Evolutionary conservation across 2,113 vertebrate species (phyloP), one percentile per base, ranked within the genome.

Genomic region (Clarias batrachus): DNA sequence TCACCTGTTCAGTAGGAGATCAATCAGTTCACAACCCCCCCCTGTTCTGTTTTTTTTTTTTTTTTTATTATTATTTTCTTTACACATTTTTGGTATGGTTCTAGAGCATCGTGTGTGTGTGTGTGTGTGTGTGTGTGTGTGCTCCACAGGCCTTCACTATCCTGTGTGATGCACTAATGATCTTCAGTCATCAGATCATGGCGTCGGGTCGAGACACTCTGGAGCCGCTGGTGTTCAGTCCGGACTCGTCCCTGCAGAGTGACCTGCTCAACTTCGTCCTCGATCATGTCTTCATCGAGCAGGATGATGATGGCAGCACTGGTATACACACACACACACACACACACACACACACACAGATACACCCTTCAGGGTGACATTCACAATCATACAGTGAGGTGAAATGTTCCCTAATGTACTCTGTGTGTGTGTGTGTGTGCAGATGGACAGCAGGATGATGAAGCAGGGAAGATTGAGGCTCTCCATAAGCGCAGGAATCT

Each of bases 171-270:
- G 96, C 98, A 68, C 94, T 99, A 94, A 96, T 99, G 96, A 99
- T 99, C 95, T 99, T 99, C 95, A 99, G 98, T 93, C 98, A 99
- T 95, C 98, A 99, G 95, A 99, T 99, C 92, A 96, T 98, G 93
- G 96, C 97, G 66, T 97, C 97, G 90, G 97, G 97, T 62, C 96
- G 97, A 91, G 98, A 99, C 90, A 95, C 95, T 93, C 94, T 99
- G 94, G 97, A 99, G 90, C 97, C 97, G 0, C 95, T 99, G 90
- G 96, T 99, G 92, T 99, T 98, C 89, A 96, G 95, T 88, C 96
- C 98, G 63, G 98, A 99, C 93, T 97, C 98, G 90, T 97, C 97
- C 16, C 93, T 99, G 90, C 97, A 99, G 86, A 95, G 96, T 37
- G 98, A 99, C 90, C 94, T 99, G 77, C 96, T 99, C 89, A 97